Evolutionary conservation across 2,888 invertebrate genomes (phyloP).

Genomic region (Dolichopus griseipennis): DNA sequence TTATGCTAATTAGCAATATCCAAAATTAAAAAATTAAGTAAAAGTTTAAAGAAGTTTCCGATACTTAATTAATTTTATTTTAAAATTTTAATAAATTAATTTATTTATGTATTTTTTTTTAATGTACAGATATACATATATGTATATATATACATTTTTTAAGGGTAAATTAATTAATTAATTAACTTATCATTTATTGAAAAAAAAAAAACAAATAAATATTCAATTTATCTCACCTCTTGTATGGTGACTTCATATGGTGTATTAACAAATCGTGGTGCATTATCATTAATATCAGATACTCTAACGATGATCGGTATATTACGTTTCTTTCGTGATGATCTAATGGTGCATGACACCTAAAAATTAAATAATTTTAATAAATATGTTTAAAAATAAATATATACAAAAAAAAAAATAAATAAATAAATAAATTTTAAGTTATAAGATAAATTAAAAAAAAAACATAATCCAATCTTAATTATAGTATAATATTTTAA

Average conservation of each 20-base stretch:
- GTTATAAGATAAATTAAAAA: neutral
- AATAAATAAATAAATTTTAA: too few relatives aligned
- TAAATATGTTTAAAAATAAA: neutral
- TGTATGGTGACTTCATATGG: conserved; percentile 77
- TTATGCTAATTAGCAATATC: too few relatives aligned
- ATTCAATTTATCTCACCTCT: conserved; percentile 55
- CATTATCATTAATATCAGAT: conserved; percentile 84
- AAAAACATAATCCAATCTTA: neutral
- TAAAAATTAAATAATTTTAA: conserved; percentile 39
- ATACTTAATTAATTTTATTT: too few relatives aligned
- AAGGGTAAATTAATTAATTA: neutral
- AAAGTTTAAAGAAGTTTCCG: too few relatives aligned
- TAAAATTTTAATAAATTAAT: too few relatives aligned
- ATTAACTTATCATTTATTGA: neutral
- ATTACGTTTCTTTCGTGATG: conserved; percentile 69
- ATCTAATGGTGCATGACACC: conserved; percentile 74
- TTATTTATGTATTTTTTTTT: too few relatives aligned
- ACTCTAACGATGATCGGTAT: conserved; percentile 84
- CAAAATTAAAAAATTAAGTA: too few relatives aligned
- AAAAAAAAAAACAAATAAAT: conserved; percentile 15
- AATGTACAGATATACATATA: too few relatives aligned
- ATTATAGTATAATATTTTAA: too few relatives aligned
- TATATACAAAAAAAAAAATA: too few relatives aligned
- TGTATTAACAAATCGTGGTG: conserved; percentile 71
- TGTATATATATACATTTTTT: too few relatives aligned